Evolutionary conservation across 2,888 invertebrate genomes (phyloP).

Genomic region (Ochropleura leucogaster): DNA sequence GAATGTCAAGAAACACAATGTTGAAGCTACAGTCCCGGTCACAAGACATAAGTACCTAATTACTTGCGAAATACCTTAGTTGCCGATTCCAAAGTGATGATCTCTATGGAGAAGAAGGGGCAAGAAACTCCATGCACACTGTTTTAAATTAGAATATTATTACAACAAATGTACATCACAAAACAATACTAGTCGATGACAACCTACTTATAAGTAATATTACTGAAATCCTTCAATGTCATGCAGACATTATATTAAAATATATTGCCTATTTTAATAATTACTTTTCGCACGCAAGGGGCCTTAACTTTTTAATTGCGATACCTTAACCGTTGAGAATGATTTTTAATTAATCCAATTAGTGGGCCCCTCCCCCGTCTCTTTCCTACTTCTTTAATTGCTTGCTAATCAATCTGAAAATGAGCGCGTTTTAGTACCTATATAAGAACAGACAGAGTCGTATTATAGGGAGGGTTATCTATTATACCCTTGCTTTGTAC

Average conservation of each 20-base stretch:
- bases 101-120: too few species aligned
- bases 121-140: too few species aligned
- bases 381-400: not conserved
- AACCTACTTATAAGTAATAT: too few species aligned
- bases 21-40: too few species aligned
- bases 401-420: constrained; percentile 7
- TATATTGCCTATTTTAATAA: not conserved
- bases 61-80: too few species aligned
- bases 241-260: not conserved
- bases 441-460: not conserved
- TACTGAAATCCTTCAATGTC: not conserved
- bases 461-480: not conserved
- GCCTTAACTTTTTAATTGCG: constrained; percentile 9
- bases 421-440: not conserved
- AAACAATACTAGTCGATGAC: too few species aligned
- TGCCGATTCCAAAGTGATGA: too few species aligned
- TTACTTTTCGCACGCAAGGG: constrained; percentile 1
- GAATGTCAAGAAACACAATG: too few species aligned
- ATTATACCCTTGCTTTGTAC: not conserved
- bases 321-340: not conserved
- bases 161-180: too few species aligned
- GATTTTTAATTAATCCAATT: constrained; percentile 22
- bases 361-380: not conserved
- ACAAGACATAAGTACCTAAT: too few species aligned
- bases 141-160: too few species aligned